Conservation (phyloP, 2,113 vertebrate species). For the Notiomystis cincta region DNA sequence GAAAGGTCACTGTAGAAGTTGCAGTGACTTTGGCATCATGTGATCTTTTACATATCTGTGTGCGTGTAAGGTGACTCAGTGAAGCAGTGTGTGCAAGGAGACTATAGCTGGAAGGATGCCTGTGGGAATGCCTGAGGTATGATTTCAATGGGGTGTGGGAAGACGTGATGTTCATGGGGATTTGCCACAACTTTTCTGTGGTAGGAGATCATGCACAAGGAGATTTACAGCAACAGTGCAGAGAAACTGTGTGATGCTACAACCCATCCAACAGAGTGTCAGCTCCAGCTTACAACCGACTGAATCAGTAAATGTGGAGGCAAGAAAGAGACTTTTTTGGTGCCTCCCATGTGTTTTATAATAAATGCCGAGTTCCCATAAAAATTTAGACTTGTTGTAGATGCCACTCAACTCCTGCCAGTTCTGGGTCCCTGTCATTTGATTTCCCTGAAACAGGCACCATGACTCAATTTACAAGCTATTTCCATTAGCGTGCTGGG, state of each 20-base stretch:
- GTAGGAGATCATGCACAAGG: background rate
- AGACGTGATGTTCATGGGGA: background rate
- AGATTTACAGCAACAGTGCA: background rate
- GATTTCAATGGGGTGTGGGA: background rate
- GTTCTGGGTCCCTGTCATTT: slow-evolving; percentile 1
- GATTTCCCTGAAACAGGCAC: slow-evolving; percentile 11
- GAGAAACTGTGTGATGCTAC: background rate
- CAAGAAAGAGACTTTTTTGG: background rate
- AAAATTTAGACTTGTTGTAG: background rate
- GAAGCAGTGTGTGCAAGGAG: background rate
- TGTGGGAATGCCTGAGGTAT: background rate
- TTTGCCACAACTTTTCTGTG: background rate
- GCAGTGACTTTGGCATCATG: background rate
- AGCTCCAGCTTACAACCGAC: background rate
- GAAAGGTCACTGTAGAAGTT: background rate
- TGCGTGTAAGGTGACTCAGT: background rate
- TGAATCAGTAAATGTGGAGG: background rate
- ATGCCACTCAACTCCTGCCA: background rate
- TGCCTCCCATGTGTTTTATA: background rate
- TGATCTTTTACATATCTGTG: background rate
- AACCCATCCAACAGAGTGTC: background rate
- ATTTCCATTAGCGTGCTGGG: background rate
- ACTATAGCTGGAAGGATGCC: background rate
- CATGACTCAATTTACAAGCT: background rate
- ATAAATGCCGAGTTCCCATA: background rate